Percentiles rank a stretch among this genome's conserved stretches.
Evolutionary conservation across 2,888 invertebrate species (phyloP).

Genomic region (Dynastes maya): DNA sequence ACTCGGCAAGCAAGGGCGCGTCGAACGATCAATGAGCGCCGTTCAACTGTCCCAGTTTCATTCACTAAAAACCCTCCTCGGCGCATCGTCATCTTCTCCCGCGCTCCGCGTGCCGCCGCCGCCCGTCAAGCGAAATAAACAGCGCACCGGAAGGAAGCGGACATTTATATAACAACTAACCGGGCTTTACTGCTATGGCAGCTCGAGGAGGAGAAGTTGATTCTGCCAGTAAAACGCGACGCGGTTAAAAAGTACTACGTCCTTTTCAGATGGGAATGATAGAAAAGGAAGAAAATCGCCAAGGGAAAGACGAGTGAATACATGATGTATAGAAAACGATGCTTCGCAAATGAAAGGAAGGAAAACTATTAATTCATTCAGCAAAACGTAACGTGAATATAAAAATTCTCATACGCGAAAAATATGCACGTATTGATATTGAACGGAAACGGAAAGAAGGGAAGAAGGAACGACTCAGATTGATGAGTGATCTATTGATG

Average conservation of each 20-base stretch:
- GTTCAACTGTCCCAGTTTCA: constrained; percentile 44
- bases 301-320: background rate
- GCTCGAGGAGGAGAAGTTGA: constrained; percentile 1
- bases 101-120: background rate
- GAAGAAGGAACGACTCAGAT: too few relatives aligned
- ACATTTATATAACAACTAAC: constrained; percentile 8
- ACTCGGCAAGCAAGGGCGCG: constrained; percentile 34
- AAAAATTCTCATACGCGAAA: constrained; percentile 1
- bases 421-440: background rate
- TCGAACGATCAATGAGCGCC: constrained; percentile 40
- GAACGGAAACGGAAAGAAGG: too few relatives aligned
- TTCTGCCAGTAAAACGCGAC: background rate
- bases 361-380: constrained; percentile 7
- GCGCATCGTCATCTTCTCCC: background rate
- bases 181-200: background rate
- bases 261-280: background rate
- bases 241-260: background rate
- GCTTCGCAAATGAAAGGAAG: constrained; percentile 2
- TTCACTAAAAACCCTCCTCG: constrained; percentile 22
- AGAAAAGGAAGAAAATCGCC: background rate
- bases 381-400: background rate
- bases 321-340: background rate
- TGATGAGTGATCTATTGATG: too few relatives aligned
- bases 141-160: constrained; percentile 40
- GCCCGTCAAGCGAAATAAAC: constrained; percentile 17